These are phyloP conservation scores for Periphyllus acericola DNA, from an alignment of 2,888 invertebrate genomes.

Conservation along the genomic window DNA sequence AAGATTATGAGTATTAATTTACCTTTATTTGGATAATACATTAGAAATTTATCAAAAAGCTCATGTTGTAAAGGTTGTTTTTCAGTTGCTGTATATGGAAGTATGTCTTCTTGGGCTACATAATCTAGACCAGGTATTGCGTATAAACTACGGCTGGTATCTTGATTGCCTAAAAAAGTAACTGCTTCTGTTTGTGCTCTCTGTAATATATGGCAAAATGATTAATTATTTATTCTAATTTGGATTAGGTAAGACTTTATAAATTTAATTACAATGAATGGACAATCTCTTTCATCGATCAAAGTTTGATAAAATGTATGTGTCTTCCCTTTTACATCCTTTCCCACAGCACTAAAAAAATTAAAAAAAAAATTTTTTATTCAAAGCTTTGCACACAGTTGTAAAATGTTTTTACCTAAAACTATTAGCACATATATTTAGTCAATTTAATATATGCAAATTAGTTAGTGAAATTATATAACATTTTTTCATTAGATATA, in stretches of 20 bases:
- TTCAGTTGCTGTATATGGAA: constrained; percentile 92
- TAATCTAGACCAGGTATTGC: constrained; percentile 98
- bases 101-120: constrained; percentile 96
- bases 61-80: constrained; percentile 92
- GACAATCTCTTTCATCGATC: constrained; percentile 96
- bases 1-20: constrained; percentile 63
- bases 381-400: neutral
- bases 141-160: constrained; percentile 92
- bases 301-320: constrained; percentile 98
- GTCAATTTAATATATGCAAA: neutral
- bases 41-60: constrained; percentile 94
- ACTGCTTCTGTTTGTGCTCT: constrained; percentile 98
- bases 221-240: neutral
- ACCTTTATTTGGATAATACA: constrained; percentile 82
- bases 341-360: constrained; percentile 71
- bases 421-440: neutral
- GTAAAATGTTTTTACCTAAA: neutral
- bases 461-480: neutral
- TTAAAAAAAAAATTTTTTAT: neutral
- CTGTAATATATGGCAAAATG: constrained; percentile 69
- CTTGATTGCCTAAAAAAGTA: constrained; percentile 95
- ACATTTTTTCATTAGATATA: neutral
- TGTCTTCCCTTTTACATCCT: constrained; percentile 89
- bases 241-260: neutral
- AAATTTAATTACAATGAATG: constrained; percentile 85